Evolutionary conservation across 2,113 vertebrate genomes (phyloP).

Genomic region (Calidris pugnax): DNA sequence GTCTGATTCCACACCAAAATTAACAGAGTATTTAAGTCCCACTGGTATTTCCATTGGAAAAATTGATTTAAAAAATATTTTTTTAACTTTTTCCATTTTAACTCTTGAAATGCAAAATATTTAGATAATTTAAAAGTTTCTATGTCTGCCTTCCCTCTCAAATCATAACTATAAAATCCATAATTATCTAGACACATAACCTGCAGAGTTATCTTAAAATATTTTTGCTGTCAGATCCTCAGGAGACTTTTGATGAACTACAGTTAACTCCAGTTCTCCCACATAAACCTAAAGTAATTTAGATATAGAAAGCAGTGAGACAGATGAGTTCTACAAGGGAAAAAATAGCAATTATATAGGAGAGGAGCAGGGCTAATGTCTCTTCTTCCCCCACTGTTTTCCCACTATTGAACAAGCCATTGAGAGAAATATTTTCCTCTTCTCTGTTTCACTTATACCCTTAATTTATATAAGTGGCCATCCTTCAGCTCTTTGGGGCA

Average conservation of each 20-base stretch:
- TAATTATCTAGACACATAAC: not conserved
- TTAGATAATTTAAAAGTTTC: not conserved
- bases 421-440: not conserved
- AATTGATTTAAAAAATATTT: not conserved
- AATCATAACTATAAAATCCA: not conserved
- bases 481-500: not conserved
- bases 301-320: not conserved
- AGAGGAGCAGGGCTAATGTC: not conserved
- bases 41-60: not conserved
- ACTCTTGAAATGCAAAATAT: not conserved
- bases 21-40: not conserved
- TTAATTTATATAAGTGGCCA: not conserved
- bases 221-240: not conserved
- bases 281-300: not conserved
- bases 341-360: not conserved
- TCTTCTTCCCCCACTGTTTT: not conserved
- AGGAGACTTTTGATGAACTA: not conserved
- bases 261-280: not conserved
- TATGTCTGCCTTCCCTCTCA: not conserved
- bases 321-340: not conserved
- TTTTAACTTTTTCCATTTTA: not conserved
- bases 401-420: not conserved
- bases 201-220: not conserved
- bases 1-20: not conserved
- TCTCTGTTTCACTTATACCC: not conserved